Conservation (phyloP, 2,113 vertebrate genomes). For the Esox niger region DNA sequence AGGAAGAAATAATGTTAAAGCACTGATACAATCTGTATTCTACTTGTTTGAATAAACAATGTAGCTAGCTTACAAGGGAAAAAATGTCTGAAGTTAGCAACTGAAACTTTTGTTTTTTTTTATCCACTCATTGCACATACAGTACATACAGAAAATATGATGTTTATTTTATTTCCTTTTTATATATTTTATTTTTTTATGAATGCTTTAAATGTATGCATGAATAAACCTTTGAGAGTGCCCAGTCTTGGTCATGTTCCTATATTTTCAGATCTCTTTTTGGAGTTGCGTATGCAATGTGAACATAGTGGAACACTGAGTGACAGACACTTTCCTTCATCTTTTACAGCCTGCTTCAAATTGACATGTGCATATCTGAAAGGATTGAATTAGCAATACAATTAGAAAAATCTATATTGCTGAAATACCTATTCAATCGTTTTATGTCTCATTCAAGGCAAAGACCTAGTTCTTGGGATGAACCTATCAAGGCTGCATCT, state of each 20-base stretch:
- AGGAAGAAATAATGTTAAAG: background rate
- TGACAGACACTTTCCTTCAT: background rate
- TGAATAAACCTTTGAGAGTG: slow-evolving; percentile 47
- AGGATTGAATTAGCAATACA: background rate
- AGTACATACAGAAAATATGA: slow-evolving; percentile 12
- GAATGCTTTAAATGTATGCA: slow-evolving; percentile 44
- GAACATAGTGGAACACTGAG: slow-evolving; percentile 5
- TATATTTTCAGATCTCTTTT: slow-evolving; percentile 20
- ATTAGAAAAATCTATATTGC: no score
- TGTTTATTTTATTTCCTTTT: slow-evolving; percentile 18
- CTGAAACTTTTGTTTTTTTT: slow-evolving; percentile 8
- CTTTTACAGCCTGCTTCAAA: background rate
- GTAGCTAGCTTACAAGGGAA: background rate
- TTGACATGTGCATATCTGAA: no score
- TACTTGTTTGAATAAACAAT: no score
- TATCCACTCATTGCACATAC: slow-evolving; percentile 2
- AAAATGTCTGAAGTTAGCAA: slow-evolving; percentile 2
- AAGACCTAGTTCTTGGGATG: slow-evolving; percentile 1
- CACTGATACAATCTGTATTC: background rate
- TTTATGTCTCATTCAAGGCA: no score
- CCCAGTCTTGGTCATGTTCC: slow-evolving; percentile 35
- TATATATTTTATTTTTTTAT: slow-evolving; percentile 10
- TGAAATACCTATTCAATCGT: no score
- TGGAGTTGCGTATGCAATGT: slow-evolving; percentile 29
- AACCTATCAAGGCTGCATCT: slow-evolving; percentile 5